Evolutionary conservation across 2,797 vertebrate genomes (phyloP), one percentile per base, ranked within the genome.

Genomic region (Nasua narica): DNA sequence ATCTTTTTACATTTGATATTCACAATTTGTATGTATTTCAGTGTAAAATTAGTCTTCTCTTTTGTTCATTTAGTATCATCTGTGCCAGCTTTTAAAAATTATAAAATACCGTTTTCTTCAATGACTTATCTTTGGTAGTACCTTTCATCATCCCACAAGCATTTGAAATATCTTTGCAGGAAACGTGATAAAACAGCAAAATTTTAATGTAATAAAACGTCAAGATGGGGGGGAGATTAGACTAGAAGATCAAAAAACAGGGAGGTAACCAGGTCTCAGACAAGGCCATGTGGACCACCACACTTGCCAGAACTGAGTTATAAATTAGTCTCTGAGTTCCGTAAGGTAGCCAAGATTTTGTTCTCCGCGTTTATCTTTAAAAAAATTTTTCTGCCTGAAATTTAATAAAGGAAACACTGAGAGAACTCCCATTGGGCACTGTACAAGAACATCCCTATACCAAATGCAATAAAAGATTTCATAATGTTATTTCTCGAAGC

Each of bases 131-230:
- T 82, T 21, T 69, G 4, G 88, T 72, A 79, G 74, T 89, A 46
- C 9, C 29, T 52, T 92, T 46, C 15, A 52, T 77, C n/a, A 48
- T 40, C 40, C 79, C 15, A 27, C 78, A 81, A 83, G 56, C 48
- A 32, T 46, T 91, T 29, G 65, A 67, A 29, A n/a, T 40, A 21
- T 67, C 60, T 72, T 81, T 48, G 40, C 6, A 65, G 62, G 50
- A 95, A 89, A 60, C 65, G 25, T 65, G 37, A 88, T 65, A 84
- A 90, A 84, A 87, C 19, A 95, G 58, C 83, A 96, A 69, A 90
- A 76, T 69, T n/a, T 18, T 94, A 95, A n/a, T 19, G 23, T 90
- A 32, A 43, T 50, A 65, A 58, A 48, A 91, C 76, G n/a, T 70
- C 23, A 27, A 74, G 8, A 76, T 40, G 40, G 40, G 40, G 40